Conservation (phyloP, 2,888 invertebrate genomes). For the Gisinianus flammeolus region DNA sequence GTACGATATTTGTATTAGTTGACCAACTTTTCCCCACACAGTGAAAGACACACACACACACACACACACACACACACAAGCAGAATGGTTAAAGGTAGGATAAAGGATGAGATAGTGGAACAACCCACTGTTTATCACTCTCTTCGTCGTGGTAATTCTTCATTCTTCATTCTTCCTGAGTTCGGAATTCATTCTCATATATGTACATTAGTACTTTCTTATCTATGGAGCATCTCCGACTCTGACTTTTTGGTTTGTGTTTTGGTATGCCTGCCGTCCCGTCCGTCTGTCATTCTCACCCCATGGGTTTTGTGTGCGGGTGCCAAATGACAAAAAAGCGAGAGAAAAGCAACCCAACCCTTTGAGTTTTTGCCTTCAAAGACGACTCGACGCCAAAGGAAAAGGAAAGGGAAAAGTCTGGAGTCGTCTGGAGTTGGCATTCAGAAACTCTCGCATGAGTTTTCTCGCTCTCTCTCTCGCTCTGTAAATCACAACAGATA, state of each 20-base stretch:
- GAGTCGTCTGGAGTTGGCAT: neutral
- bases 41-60: no score
- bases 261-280: neutral
- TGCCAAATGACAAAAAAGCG: constrained; percentile 19
- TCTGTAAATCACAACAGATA: neutral
- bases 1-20: no score
- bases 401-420: neutral
- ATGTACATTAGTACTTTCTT: neutral
- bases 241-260: neutral
- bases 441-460: neutral
- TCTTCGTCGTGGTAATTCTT: neutral
- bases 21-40: no score
- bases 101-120: neutral
- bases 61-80: no score
- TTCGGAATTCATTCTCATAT: neutral
- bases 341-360: neutral
- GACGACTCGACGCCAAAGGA: neutral
- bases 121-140: neutral
- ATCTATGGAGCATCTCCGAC: neutral
- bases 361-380: neutral
- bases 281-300: constrained; percentile 3
- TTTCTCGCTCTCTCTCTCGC: neutral
- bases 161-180: neutral
- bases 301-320: constrained; percentile 14
- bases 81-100: no score